Evolutionary conservation across 2,888 invertebrate genomes (phyloP).

Genomic region (Scaeva pyrastri): DNA sequence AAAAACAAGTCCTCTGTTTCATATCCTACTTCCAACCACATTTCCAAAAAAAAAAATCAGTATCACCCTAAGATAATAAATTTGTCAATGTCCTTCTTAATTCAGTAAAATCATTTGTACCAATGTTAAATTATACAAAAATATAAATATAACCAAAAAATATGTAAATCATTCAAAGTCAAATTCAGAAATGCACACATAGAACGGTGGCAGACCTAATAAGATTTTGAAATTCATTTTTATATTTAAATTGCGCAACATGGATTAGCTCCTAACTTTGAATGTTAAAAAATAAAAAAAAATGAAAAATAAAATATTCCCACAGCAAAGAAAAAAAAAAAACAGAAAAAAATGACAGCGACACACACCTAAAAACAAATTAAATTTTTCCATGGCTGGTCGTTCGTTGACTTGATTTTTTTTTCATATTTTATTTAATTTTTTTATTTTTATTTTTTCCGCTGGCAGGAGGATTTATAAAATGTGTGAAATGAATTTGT

Average conservation of each 20-base stretch:
- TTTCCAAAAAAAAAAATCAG: neutral
- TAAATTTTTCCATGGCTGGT: neutral
- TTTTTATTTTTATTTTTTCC: neutral
- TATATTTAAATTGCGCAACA: neutral
- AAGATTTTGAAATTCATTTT: slow-evolving; percentile 28
- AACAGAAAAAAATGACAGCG: neutral
- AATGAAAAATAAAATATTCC: slow-evolving; percentile 7
- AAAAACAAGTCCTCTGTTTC: too few relatives aligned
- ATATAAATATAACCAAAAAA: neutral
- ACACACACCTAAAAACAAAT: slow-evolving; percentile 36
- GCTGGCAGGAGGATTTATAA: neutral
- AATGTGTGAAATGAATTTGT: slow-evolving; percentile 16
- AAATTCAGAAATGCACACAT: neutral
- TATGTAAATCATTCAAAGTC: slow-evolving; percentile 32
- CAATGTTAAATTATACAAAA: neutral
- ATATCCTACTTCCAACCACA: too few relatives aligned
- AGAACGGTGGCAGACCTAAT: neutral
- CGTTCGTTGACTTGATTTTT: slow-evolving; percentile 8
- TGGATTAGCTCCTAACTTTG: slow-evolving; percentile 7
- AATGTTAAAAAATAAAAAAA: slow-evolving; percentile 3
- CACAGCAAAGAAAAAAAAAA: neutral
- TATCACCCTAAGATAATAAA: neutral
- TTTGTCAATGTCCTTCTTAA: slow-evolving; percentile 5
- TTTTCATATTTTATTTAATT: too few relatives aligned
- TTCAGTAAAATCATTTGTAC: neutral